Conservation (phyloP, 2,113 vertebrate species). For the Heliornis fulica region DNA sequence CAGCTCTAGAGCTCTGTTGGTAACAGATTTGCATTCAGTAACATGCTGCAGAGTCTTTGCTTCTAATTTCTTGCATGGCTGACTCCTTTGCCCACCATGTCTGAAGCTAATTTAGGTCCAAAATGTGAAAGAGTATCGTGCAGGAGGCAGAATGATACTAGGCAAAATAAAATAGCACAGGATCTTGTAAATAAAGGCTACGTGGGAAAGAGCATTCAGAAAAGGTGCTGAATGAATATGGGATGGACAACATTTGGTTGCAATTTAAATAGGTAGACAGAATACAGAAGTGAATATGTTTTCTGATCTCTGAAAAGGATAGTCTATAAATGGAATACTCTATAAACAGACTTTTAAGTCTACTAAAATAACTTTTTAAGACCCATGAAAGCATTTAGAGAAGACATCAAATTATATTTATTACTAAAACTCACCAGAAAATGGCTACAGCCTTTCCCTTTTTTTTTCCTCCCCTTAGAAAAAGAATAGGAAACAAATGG, state of each 20-base stretch:
- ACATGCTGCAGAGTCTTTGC: background rate
- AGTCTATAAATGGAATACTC: background rate
- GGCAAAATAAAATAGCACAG: background rate
- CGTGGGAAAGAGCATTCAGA: background rate
- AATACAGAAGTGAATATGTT: background rate
- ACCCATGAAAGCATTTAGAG: background rate
- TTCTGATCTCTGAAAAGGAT: background rate
- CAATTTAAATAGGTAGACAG: background rate
- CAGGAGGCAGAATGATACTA: background rate
- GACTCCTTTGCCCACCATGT: background rate
- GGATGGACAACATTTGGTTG: background rate
- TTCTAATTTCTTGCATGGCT: background rate
- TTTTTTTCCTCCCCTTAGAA: background rate
- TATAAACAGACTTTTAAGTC: background rate
- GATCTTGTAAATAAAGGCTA: background rate
- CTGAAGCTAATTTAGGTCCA: background rate
- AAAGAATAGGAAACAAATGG: constrained; percentile 13
- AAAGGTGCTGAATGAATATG: background rate
- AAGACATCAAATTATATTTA: background rate
- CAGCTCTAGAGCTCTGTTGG: background rate
- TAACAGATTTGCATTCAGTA: background rate
- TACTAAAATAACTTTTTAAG: constrained; percentile 17
- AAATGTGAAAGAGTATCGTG: background rate
- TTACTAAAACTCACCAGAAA: background rate
- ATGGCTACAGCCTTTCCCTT: background rate